A percentile compares a stretch with the other conserved stretches of the same genome.
These are phyloP conservation scores for Ptiloglossa arizonensis DNA, from an alignment of 1,140 invertebrate species.

Conservation along the genomic window DNA sequence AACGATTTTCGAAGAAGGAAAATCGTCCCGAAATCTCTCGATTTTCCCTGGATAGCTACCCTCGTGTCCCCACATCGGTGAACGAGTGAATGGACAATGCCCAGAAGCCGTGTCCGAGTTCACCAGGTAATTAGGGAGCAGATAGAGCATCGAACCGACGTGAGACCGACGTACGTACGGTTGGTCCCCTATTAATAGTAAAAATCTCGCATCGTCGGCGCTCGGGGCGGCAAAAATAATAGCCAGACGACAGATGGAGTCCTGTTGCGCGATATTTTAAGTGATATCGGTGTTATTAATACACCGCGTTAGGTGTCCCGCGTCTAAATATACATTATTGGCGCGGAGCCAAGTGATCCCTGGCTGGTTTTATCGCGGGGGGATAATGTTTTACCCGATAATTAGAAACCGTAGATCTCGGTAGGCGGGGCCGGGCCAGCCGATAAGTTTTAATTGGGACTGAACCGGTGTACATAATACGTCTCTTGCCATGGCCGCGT, in stretches of 20 bases:
- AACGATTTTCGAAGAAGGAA: too few species aligned
- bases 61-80: too few species aligned
- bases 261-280: slow-evolving; percentile 66
- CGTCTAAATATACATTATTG: slow-evolving; percentile 65
- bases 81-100: neutral
- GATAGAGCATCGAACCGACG: neutral
- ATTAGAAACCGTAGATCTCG: slow-evolving; percentile 59
- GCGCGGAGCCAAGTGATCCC: slow-evolving; percentile 54
- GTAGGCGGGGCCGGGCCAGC: neutral
- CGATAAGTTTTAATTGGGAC: slow-evolving; percentile 59
- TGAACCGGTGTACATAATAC: slow-evolving; percentile 31
- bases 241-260: slow-evolving; percentile 61
- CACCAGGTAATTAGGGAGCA: neutral
- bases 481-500: slow-evolving; percentile 29
- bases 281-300: slow-evolving; percentile 67
- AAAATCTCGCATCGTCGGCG: slow-evolving; percentile 25
- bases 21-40: too few species aligned
- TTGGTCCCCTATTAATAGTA: slow-evolving; percentile 15
- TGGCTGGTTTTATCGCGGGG: slow-evolving; percentile 62
- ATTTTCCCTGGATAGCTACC: too few species aligned
- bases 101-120: neutral
- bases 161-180: too few species aligned
- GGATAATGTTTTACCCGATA: slow-evolving; percentile 67
- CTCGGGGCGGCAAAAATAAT: slow-evolving; percentile 53
- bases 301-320: slow-evolving; percentile 54